Percentiles rank a stretch among this genome's conserved stretches.
Evolutionary conservation across 2,888 invertebrate genomes (phyloP).

Genomic region (Pterobdella sp.): DNA sequence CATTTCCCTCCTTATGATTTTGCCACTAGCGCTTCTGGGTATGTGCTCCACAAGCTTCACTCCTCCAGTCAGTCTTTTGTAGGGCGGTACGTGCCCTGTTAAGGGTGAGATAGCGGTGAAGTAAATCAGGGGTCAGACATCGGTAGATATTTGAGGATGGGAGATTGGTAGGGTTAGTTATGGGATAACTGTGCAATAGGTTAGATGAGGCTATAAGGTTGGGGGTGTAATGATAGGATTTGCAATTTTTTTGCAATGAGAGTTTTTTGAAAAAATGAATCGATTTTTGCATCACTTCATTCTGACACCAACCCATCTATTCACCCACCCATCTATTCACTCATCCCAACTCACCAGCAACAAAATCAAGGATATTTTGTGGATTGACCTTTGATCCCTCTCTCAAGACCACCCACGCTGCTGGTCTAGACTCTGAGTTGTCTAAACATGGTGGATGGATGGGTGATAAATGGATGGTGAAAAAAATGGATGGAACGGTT

Average conservation of each 20-base stretch:
- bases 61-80: slow-evolving; percentile 21
- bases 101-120: not conserved
- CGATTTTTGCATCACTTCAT: not conserved
- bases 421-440: not conserved
- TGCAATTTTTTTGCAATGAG: not conserved
- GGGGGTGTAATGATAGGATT: no score
- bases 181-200: not conserved
- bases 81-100: slow-evolving; percentile 3
- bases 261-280: not conserved
- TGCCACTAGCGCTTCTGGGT: slow-evolving; percentile 19
- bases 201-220: not conserved
- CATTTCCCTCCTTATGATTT: slow-evolving; percentile 25
- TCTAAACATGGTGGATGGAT: not conserved
- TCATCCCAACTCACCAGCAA: not conserved
- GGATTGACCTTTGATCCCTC: not conserved
- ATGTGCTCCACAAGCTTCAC: slow-evolving; percentile 19
- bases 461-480: not conserved
- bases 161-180: not conserved
- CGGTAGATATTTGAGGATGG: no score
- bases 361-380: not conserved
- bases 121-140: no score
- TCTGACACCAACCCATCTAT: not conserved
- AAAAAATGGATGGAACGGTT: not conserved
- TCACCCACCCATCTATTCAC: not conserved
- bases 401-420: not conserved